Percentiles rank a stretch among this genome's conserved stretches.
Evolutionary conservation across 2,113 vertebrate genomes (phyloP).

Genomic region (Mellivora capensis): DNA sequence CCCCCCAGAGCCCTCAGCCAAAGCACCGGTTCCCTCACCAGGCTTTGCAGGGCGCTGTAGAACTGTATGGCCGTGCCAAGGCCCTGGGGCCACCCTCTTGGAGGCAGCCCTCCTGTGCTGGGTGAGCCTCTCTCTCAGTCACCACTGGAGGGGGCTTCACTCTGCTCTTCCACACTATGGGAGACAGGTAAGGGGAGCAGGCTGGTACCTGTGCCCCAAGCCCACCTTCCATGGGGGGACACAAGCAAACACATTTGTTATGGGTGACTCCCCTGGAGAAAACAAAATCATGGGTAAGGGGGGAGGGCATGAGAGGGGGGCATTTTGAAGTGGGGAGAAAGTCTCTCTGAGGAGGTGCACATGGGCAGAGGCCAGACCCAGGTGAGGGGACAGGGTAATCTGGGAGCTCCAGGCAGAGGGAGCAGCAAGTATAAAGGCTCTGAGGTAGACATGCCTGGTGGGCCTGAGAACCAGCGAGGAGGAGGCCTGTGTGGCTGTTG

Average conservation of each 20-base stretch:
- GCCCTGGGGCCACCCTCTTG: neutral
- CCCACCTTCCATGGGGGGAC: neutral
- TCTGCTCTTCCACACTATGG: neutral
- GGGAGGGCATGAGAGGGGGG: rapidly evolving
- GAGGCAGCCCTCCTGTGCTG: neutral
- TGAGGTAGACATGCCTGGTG: neutral
- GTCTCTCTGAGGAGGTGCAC: neutral
- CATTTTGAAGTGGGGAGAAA: neutral
- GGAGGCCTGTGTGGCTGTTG: neutral
- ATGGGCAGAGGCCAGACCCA: neutral
- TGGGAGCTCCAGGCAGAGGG: neutral
- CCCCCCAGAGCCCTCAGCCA: slow-evolving; percentile 61
- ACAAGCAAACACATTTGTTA: neutral
- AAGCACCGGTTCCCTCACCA: slow-evolving; percentile 65
- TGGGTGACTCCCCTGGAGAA: neutral
- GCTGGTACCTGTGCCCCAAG: neutral
- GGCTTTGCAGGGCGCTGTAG: slow-evolving; percentile 64
- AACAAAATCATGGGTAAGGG: neutral
- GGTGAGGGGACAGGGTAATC: too few relatives aligned
- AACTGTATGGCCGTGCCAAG: slow-evolving; percentile 54
- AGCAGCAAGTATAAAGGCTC: neutral
- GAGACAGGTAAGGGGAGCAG: too few relatives aligned
- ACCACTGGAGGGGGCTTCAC: rapidly evolving
- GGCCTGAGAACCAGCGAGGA: neutral
- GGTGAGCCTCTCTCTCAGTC: neutral